phyloP scores from a whole-genome alignment of 2,797 vertebrate genomes.

The Coccyzus lansbergi region DNA sequence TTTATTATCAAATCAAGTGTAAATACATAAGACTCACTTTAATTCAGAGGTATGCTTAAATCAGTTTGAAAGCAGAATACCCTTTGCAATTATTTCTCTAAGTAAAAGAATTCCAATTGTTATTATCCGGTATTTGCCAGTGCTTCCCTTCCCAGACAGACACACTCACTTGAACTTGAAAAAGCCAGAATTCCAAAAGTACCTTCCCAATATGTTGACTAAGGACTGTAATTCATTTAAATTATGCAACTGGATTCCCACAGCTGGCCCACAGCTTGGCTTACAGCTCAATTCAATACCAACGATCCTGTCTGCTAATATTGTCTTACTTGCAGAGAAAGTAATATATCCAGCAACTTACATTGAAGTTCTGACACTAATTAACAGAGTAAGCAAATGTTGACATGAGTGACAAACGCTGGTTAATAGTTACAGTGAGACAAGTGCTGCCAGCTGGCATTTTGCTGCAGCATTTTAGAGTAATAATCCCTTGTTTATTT shows the following conservation, averaged over 20 bases:
- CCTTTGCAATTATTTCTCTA: neutral
- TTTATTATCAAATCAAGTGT: neutral
- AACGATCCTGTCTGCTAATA: constrained; percentile 70
- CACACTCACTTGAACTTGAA: constrained; percentile 13
- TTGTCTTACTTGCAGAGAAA: constrained; percentile 33
- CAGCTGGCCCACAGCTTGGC: constrained; percentile 68
- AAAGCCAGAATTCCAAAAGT: constrained; percentile 28
- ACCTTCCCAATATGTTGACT: constrained; percentile 61
- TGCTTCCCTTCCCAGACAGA: constrained; percentile 23
- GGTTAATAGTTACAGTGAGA: constrained; percentile 23
- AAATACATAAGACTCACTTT: constrained; percentile 40
- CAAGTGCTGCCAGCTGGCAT: constrained; percentile 38
- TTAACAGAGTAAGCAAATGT: constrained; percentile 69
- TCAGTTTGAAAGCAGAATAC: constrained; percentile 30
- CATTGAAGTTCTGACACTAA: constrained; percentile 74
- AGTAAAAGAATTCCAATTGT: constrained; percentile 15
- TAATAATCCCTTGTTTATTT: constrained; percentile 30
- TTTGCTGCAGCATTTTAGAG: neutral
- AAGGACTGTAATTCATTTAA: constrained; percentile 70
- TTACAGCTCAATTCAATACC: constrained; percentile 35
- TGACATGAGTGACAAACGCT: constrained; percentile 50
- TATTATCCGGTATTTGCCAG: neutral
- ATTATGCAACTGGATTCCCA: constrained; percentile 78
- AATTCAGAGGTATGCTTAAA: constrained; percentile 34
- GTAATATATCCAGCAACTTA: constrained; percentile 74